Conservation (phyloP, 2,113 vertebrate genomes). For the Semnornis frantzii region DNA sequence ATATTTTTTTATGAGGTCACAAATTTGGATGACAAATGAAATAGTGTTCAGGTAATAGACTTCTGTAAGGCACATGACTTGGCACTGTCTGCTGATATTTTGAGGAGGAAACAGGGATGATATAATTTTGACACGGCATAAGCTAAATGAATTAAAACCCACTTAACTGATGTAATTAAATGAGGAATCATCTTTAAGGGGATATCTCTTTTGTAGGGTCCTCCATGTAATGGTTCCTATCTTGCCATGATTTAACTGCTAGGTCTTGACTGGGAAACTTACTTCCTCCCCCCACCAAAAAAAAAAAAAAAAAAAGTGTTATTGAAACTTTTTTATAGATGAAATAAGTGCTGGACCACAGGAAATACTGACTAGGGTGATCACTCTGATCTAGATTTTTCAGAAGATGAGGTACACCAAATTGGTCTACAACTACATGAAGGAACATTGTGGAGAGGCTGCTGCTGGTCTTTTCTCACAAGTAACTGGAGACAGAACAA, state of each 20-base stretch:
- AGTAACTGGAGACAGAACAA: too few species aligned
- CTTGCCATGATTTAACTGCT: not conserved
- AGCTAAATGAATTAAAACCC: not conserved
- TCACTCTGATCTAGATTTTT: not conserved
- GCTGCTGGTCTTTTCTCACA: too few species aligned
- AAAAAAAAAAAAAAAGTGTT: not conserved
- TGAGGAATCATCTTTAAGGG: not conserved
- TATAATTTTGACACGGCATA: not conserved
- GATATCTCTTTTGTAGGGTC: not conserved
- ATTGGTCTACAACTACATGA: not conserved
- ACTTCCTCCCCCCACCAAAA: too few species aligned
- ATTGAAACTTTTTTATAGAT: not conserved
- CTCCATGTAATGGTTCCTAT: not conserved
- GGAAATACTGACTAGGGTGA: not conserved
- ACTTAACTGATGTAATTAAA: not conserved
- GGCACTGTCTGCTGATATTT: not conserved
- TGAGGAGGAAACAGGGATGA: not conserved
- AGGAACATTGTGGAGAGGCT: too few species aligned
- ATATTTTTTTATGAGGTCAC: conserved; percentile 39
- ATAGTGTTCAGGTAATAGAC: conserved; percentile 31
- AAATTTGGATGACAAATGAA: conserved; percentile 47
- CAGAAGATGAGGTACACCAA: not conserved
- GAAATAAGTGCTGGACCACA: not conserved
- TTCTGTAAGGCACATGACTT: conserved; percentile 50
- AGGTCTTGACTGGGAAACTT: not conserved